Conservation (phyloP, 2,113 vertebrate species). For the Dipodomys merriami region DNA sequence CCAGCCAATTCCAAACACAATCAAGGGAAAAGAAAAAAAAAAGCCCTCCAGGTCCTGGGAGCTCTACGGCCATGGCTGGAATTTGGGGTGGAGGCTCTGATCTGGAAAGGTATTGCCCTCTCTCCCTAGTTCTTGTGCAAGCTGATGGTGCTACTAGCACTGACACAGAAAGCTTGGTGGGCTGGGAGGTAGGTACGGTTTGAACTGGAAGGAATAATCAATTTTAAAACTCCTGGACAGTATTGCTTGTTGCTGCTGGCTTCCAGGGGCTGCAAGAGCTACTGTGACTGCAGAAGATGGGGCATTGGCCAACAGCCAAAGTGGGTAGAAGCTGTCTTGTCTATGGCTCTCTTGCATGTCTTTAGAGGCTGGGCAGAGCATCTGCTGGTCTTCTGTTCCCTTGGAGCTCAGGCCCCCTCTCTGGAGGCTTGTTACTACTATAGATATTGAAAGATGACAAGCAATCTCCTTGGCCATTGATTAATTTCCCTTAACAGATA, state of each 20-base stretch:
- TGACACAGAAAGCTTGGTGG: not conserved
- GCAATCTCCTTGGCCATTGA: conserved; percentile 77
- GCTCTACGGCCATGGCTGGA: conserved; percentile 66
- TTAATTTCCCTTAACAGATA: conserved; percentile 72
- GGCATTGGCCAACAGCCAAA: conserved; percentile 61
- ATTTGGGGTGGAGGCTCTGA: conserved; percentile 59
- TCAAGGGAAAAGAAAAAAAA: conserved; percentile 57
- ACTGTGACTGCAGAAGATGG: conserved; percentile 54
- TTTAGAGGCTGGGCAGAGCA: conserved; percentile 13
- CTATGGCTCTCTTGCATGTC: not conserved
- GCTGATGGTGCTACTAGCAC: conserved; percentile 31
- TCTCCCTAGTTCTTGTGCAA: conserved; percentile 10
- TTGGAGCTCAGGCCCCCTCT: conserved; percentile 49
- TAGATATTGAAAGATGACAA: conserved; percentile 80
- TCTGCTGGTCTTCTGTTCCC: conserved; percentile 61
- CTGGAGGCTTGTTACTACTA: conserved; percentile 75
- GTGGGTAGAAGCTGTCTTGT: conserved; percentile 13
- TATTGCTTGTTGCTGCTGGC: conserved; percentile 39
- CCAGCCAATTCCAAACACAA: conserved; percentile 82
- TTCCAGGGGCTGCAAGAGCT: conserved; percentile 54
- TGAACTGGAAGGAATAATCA: conserved; percentile 64
- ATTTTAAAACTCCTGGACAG: conserved; percentile 61
- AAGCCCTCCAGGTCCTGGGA: conserved; percentile 76
- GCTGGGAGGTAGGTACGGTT: conserved; percentile 42
- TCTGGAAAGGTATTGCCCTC: conserved; percentile 21